A percentile compares a stretch with the other conserved stretches of the same genome.
Conservation (phyloP, 2,797 vertebrate species). For the Pteropus rufus region DNA sequence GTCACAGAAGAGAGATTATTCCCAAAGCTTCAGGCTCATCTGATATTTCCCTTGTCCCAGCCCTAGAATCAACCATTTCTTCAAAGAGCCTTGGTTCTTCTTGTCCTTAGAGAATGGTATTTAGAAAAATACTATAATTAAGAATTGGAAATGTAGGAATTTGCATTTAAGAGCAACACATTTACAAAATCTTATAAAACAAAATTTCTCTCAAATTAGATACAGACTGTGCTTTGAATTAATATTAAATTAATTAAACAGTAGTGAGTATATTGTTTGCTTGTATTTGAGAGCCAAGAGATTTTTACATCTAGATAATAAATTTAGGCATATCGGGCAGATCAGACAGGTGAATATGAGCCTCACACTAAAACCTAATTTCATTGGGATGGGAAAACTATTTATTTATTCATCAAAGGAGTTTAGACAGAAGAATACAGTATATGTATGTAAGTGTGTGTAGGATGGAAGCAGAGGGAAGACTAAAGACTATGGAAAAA, state of each 20-base stretch:
- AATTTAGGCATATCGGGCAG: background rate
- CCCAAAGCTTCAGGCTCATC: background rate
- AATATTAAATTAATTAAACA: background rate
- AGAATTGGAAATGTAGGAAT: background rate
- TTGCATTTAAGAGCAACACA: background rate
- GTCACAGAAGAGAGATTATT: accelerated
- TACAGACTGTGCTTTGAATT: background rate
- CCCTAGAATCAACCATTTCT: background rate
- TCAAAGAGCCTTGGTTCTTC: background rate
- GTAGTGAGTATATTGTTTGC: background rate
- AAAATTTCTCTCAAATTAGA: background rate
- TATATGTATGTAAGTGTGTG: background rate
- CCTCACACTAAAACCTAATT: background rate
- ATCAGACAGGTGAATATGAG: background rate
- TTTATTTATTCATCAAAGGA: background rate
- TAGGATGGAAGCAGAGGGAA: background rate
- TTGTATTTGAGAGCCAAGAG: background rate
- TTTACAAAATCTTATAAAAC: background rate
- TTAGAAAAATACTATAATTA: background rate
- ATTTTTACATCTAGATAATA: background rate
- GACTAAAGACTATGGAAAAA: background rate
- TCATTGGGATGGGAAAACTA: background rate
- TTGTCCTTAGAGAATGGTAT: background rate
- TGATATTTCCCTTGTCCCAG: background rate
- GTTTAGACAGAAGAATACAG: background rate